These are phyloP conservation scores for Eupeodes corollae DNA, from an alignment of 1,140 invertebrate genomes.

Conservation along the genomic window DNA sequence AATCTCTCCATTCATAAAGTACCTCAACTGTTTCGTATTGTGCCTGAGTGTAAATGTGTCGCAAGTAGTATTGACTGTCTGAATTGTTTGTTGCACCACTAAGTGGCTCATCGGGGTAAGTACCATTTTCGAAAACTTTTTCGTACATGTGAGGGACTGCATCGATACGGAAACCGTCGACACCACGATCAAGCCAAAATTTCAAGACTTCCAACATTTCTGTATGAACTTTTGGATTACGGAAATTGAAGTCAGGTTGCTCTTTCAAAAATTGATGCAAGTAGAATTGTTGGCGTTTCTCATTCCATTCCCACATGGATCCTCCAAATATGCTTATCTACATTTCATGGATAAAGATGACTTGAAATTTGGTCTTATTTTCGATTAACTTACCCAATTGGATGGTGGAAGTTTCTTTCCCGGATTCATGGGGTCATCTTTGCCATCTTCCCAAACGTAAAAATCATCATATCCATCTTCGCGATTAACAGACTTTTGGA, in stretches of 20 bases:
- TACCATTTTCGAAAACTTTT: slow-evolving; percentile 39
- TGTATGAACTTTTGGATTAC: slow-evolving; percentile 40
- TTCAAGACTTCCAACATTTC: slow-evolving; percentile 51
- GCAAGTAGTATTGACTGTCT: slow-evolving; percentile 43
- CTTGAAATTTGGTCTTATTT: background rate
- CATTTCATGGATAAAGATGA: slow-evolving; percentile 31
- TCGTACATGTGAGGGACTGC: slow-evolving; percentile 49
- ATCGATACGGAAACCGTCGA: slow-evolving; percentile 61
- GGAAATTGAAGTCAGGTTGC: slow-evolving; percentile 62
- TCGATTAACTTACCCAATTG: slow-evolving; percentile 45
- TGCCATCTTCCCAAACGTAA: slow-evolving; percentile 56
- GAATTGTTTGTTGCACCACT: slow-evolving; percentile 30
- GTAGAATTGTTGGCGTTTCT: slow-evolving; percentile 45
- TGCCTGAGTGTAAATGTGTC: slow-evolving; percentile 53
- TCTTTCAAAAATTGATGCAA: slow-evolving; percentile 48
- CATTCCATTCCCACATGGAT: slow-evolving; percentile 46
- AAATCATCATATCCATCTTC: slow-evolving; percentile 51
- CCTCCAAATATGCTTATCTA: slow-evolving; percentile 29
- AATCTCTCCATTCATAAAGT: slow-evolving; percentile 46
- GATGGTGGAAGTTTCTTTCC: slow-evolving; percentile 38
- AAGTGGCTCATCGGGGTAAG: slow-evolving; percentile 48
- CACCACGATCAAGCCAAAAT: slow-evolving; percentile 60
- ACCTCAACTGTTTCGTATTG: slow-evolving; percentile 48
- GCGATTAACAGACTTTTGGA: slow-evolving; percentile 45
- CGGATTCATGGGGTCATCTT: slow-evolving; percentile 19